Base-by-base conservation (phyloP, 2,113 vertebrate species). In the Pipra filicauda region DNA sequence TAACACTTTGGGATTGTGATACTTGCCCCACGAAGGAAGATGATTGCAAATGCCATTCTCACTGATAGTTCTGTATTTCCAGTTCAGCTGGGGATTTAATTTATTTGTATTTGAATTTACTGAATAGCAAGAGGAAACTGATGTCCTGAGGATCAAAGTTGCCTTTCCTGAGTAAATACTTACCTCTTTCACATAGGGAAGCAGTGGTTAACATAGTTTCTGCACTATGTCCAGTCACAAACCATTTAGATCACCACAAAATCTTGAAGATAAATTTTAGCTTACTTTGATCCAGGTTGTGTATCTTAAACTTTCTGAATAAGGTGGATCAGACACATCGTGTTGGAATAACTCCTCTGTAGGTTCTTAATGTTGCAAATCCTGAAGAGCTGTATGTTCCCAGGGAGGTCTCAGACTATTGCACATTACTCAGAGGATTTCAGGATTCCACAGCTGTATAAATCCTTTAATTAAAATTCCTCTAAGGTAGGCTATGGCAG, bases 381-480 rank as follows among this genome's bases (percentile, higher is more conserved):
- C 46, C 84, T 81, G 85, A 91, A 87, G 88, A 62, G 16, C 78
- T 39, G 5, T 95, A 82, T 54, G 11, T 95, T 77, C 85, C 49
- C 88, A 92, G 66, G 80, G 80, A 95, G 43, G 9, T 93, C 88
- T 95, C 91, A 90, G 91, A 85, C 88, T 74, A 61, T 19, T 96
- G 94, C 89, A 93, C 88, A 33, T 94, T 94, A 94, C 89, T 95
- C 76, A 88, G 88, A 95, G 91, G 95, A 96, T 96, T 96, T 96
- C 82, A 94, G 93, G 91, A 94, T 91, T 97, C 93, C 95, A 96
- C 89, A 93, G 92, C 76, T 91, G 52, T 62, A 83, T 91, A 96
- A 97, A 96, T 92, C 94, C 81, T 97, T 95, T 89, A 95, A 97
- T 96, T 96, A 96, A 97, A 96, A 93, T 82, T 80, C 89, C 94